A percentile compares a stretch with the other conserved stretches of the same genome.
These are phyloP conservation scores for Tympanoctomys barrerae DNA, from an alignment of 2,797 vertebrate genomes.

Conservation along the genomic window DNA sequence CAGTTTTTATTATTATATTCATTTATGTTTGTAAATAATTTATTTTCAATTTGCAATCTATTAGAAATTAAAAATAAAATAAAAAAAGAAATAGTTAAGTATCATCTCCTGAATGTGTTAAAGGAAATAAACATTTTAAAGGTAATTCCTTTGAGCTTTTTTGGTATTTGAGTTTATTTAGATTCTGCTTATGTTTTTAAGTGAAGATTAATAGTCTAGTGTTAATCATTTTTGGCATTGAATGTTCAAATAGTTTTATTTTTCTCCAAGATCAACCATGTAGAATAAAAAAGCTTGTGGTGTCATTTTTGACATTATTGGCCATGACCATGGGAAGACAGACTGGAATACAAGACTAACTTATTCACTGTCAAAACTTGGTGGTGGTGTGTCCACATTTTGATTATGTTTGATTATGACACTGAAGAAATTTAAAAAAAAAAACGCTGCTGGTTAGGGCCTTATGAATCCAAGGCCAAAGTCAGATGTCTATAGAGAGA, in stretches of 20 bases:
- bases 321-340: neutral
- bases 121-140: constrained; percentile 17
- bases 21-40: no score
- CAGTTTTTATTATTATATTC: no score
- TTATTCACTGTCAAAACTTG: neutral
- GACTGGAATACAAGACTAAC: neutral
- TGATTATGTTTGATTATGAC: neutral
- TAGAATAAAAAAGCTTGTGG: neutral
- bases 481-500: neutral
- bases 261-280: neutral
- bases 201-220: neutral
- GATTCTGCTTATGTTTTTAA: neutral
- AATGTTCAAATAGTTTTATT: neutral
- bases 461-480: constrained; percentile 15
- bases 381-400: neutral
- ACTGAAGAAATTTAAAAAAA: neutral
- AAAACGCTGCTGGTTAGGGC: neutral
- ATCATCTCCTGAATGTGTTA: neutral
- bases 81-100: neutral
- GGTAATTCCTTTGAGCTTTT: neutral
- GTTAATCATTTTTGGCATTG: constrained; percentile 34
- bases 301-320: constrained; percentile 4
- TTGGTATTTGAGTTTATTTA: constrained; percentile 54
- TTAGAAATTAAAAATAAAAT: no score
- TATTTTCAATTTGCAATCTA: no score